Percentiles rank a stretch among this genome's conserved stretches.
Conservation (phyloP, 2,888 invertebrate species). For the Masnerella sp. region DNA sequence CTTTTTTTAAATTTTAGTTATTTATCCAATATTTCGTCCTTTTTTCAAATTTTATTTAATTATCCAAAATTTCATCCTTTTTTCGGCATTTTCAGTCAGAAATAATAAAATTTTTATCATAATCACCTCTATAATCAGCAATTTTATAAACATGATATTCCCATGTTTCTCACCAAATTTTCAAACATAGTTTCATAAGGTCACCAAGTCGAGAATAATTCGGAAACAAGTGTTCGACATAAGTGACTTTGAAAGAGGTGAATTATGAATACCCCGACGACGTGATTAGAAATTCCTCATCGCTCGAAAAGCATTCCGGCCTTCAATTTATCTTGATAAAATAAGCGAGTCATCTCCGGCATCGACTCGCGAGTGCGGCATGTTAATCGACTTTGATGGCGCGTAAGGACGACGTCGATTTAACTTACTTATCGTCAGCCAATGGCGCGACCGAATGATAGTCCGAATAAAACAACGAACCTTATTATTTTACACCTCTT, state of each 20-base stretch:
- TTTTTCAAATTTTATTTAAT: no score
- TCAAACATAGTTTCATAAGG: no score
- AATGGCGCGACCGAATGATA: conserved; percentile 27
- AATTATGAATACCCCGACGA: conserved; percentile 32
- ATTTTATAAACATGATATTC: no score
- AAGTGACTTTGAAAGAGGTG: conserved; percentile 19
- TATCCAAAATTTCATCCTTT: no score
- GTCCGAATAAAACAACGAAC: conserved; percentile 31
- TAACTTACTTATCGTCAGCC: conserved; percentile 44
- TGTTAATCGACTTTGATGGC: conserved; percentile 49
- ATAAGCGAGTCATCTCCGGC: conserved; percentile 47
- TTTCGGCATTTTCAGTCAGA: no score
- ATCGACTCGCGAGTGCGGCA: conserved; percentile 23
- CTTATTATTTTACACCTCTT: conserved; percentile 31
- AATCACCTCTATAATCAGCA: no score
- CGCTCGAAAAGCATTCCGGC: conserved; percentile 18
- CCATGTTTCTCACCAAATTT: no score
- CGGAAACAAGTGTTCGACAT: no score
- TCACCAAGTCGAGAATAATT: no score
- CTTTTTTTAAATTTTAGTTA: no score
- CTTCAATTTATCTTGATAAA: conserved; percentile 54
- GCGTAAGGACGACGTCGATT: conserved; percentile 50
- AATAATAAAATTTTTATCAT: no score
- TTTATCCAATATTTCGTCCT: no score
- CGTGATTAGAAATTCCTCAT: conserved; percentile 46